Evolutionary conservation across 2,888 invertebrate species (phyloP).

Genomic region (Meganola albula): DNA sequence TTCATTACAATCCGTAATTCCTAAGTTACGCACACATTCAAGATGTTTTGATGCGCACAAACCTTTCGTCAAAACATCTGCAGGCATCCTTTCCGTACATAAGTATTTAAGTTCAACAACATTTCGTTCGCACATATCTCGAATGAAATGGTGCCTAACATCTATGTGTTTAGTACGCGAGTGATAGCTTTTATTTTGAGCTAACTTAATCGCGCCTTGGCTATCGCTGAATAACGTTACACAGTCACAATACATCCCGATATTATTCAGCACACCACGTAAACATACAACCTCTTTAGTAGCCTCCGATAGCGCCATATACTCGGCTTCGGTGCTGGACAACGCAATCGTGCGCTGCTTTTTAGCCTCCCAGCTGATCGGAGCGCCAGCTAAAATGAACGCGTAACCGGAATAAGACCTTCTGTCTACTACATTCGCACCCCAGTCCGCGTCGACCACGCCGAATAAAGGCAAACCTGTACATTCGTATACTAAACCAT

Average conservation of each 20-base stretch:
- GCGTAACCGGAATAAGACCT: neutral
- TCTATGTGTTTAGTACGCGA: constrained; percentile 2
- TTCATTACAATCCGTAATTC: no score
- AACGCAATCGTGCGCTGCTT: constrained; percentile 1
- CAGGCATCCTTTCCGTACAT: neutral
- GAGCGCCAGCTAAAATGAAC: neutral
- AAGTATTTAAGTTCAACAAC: constrained; percentile 1
- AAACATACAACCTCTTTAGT: constrained; percentile 1
- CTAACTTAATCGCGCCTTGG: constrained; percentile 3
- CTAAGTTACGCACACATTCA: no score
- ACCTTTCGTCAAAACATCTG: constrained; percentile 1
- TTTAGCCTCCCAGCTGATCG: neutral
- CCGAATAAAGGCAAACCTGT: no score
- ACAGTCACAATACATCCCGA: neutral
- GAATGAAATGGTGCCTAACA: constrained; percentile 1
- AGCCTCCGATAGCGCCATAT: neutral
- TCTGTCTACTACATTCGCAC: neutral
- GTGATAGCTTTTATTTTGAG: neutral
- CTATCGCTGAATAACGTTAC: constrained; percentile 3
- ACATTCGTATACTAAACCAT: no score
- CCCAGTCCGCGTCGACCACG: constrained; percentile 3
- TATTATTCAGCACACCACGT: neutral
- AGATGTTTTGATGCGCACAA: no score
- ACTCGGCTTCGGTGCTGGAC: no score
- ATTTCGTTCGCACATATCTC: no score